Evolutionary conservation across 2,113 vertebrate species (phyloP), one percentile per base, ranked within the genome.

Genomic region (Elgaria multicarinata): DNA sequence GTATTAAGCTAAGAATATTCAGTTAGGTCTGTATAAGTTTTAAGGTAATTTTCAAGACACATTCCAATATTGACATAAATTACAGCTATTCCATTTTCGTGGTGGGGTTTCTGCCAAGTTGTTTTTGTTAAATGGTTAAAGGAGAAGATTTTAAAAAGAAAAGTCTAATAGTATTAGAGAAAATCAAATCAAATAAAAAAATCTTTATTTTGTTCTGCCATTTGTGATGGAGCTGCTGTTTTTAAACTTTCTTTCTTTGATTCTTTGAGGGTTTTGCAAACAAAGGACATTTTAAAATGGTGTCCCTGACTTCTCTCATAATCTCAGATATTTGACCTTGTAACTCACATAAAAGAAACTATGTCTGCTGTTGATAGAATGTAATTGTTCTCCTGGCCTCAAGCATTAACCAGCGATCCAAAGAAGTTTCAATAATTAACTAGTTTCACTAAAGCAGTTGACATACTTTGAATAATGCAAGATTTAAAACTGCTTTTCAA

Each of bases 231-330:
- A 90, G 78, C 62, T 76, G 33, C 24, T 24, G 88, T 85, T 79
- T 85, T 79, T 67, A 77, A 44, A 2, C 0, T 36, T 24, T 69
- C 69, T 66, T 62, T 90, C 89, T 0, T 0, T 71, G 85, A 55
- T 78, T 85, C 87, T 76, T 46, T 26, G 77, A 91, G 39, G 0
- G 1, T 78, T 36, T 18, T n/a, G 31, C 72, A 82, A 86, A 93
- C 89, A 93, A 92, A 93, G 82, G 69, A 91, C 42, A 78, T n/a
- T 96, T 95, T 94, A 89, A 93, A 95, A 88, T 24, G 4, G 16
- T 42, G 76, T 87, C 13, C 89, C n/a, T 87, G 83, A 83, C 28
- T 80, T 66, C 89, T 85, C 75, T 86, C 0, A 46, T 58, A 85
- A 83, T 89, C 72, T 83, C 82, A 86, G 87, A 84, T 90, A 55